Evolutionary conservation across 2,797 vertebrate genomes (phyloP), one percentile per base, ranked within the genome.

Genomic region (Brotula barbata): DNA sequence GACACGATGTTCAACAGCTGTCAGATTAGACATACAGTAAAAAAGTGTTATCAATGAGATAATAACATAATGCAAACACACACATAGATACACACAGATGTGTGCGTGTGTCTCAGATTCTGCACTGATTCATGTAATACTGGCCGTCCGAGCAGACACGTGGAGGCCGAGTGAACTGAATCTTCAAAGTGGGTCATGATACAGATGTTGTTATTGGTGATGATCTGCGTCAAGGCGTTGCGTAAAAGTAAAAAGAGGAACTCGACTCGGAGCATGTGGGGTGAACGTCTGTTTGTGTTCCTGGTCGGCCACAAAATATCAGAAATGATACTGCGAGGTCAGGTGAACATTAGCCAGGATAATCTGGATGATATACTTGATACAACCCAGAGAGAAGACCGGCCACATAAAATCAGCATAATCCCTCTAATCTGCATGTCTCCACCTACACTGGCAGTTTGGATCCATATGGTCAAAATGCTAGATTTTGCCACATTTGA

Each of bases 31-130:
- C 47, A 54, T 69, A 37, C 52, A 37, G 37, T 72, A 82, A 82
- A 61, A 74, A 64, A 56, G 37, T 49, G 57, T 40, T 66, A 59
- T 67, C n/a, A n/a, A n/a, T 79, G 50, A 64, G 56, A 62, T 68
- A 55, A 28, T 33, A 41, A 20, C 56, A 79, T 78, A 83, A 58
- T 16, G 44, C 37, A 20, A 16, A n/a, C 25, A 2, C 47, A 58
- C 7, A 10, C n/a, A 7, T 16, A 40, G 15, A 17, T 7, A 17
- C n/a, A 40, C 37, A 39, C 37, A 17, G n/a, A 41, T n/a, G n/a
- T n/a, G n/a, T n/a, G n/a, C n/a, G n/a, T n/a, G n/a, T n/a, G n/a
- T n/a, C n/a, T n/a, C n/a, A n/a, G n/a, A n/a, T n/a, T n/a, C n/a
- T n/a, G n/a, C n/a, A n/a, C n/a, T n/a, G n/a, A n/a, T n/a, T n/a